Evolutionary conservation across 2,888 invertebrate genomes (phyloP).

Genomic region (Phlogophora meticulosa): DNA sequence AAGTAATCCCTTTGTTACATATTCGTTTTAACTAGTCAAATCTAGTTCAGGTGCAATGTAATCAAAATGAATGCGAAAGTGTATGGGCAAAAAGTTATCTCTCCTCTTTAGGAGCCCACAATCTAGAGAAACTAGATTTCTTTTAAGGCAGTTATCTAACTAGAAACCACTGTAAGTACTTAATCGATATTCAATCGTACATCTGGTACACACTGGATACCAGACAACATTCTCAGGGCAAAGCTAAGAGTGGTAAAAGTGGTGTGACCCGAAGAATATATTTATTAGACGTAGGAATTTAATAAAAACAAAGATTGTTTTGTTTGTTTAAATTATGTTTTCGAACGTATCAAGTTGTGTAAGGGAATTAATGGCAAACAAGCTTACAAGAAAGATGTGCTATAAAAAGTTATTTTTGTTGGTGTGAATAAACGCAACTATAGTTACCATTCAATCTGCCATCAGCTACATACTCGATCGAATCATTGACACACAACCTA

Average conservation of each 20-base stretch:
- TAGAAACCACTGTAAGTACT: neutral
- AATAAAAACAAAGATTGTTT: no score
- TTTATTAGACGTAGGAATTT: neutral
- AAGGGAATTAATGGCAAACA: no score
- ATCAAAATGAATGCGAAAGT: constrained; percentile 28
- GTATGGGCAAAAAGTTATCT: neutral
- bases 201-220: neutral
- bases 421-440: no score
- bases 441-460: no score
- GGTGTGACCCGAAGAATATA: neutral
- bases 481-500: no score
- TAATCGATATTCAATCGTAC: neutral
- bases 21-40: neutral
- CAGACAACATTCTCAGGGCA: neutral
- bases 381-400: neutral
- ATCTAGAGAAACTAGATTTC: constrained; percentile 13
- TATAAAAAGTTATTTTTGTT: neutral
- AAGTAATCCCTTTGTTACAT: neutral
- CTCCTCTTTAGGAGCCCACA: neutral
- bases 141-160: constrained; percentile 4
- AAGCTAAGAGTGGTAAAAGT: neutral
- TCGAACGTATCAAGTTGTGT: no score
- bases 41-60: neutral
- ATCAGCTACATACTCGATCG: no score
- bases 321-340: no score